These are phyloP conservation scores for Heliconius melpomene DNA, from an alignment of 1,140 invertebrate species.

Conservation along the genomic window DNA sequence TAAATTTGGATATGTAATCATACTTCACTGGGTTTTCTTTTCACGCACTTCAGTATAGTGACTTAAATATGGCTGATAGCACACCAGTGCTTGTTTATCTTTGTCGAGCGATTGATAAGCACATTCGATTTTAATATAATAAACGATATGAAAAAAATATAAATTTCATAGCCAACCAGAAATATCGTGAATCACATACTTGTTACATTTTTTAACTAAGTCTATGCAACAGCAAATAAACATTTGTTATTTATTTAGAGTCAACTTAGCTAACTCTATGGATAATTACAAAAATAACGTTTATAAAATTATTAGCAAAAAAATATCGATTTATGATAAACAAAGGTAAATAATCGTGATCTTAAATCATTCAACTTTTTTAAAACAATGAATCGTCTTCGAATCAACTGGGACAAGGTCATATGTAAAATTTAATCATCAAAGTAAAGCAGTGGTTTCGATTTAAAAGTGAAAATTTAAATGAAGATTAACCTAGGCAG, in stretches of 20 bases:
- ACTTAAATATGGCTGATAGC: constrained; percentile 13
- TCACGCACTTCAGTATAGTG: neutral
- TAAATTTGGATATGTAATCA: neutral
- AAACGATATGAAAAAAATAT: neutral
- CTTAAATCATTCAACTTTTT: neutral
- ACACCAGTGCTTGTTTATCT: constrained; percentile 16
- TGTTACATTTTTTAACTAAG: neutral
- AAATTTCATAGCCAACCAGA: neutral
- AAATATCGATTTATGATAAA: no score
- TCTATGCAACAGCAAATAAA: no score
- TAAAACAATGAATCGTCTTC: neutral
- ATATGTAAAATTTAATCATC: neutral
- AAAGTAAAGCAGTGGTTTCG: neutral
- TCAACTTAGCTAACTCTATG: neutral
- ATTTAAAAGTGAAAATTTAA: no score
- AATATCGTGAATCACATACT: neutral
- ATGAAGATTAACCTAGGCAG: no score
- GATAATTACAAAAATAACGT: no score
- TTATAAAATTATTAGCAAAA: no score
- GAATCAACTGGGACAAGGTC: neutral
- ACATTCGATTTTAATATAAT: constrained; percentile 1
- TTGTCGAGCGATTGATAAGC: constrained; percentile 16
- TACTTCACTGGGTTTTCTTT: neutral
- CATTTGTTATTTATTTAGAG: neutral
- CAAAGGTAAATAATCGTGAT: neutral